Percentiles rank a stretch among this genome's conserved stretches.
Conservation (phyloP, 64 coral and sea anemone genomes). For the Anthopleura sola region DNA sequence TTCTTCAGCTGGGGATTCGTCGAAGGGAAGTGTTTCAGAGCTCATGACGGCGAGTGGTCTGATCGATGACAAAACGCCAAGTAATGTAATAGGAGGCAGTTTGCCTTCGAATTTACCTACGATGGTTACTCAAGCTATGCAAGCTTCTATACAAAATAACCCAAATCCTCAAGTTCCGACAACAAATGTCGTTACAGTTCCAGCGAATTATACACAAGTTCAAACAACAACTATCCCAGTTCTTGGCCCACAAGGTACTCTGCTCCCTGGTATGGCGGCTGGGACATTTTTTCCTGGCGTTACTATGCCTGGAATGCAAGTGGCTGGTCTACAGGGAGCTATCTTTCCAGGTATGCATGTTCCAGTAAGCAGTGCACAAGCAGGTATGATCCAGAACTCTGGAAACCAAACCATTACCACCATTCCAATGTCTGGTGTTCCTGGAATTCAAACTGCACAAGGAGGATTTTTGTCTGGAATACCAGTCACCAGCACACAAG, state of each 20-base stretch:
- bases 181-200: constrained; percentile 35
- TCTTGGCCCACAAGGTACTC: constrained; percentile 43
- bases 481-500: constrained; percentile 17
- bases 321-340: constrained; percentile 40
- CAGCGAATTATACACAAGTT: background rate
- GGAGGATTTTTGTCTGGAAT: constrained; percentile 44
- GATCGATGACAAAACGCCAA: constrained; percentile 20
- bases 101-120: background rate
- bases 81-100: background rate
- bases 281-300: constrained; percentile 70
- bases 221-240: constrained; percentile 15
- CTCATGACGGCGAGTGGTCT: constrained; percentile 5
- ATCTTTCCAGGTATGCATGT: constrained; percentile 69
- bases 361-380: constrained; percentile 44
- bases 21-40: constrained; percentile 32
- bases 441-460: constrained; percentile 43
- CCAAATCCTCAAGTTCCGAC: constrained; percentile 37
- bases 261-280: constrained; percentile 55
- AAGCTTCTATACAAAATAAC: constrained; percentile 6
- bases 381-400: background rate
- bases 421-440: constrained; percentile 44
- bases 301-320: constrained; percentile 83
- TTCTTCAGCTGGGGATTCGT: background rate
- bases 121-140: background rate
- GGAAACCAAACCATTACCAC: constrained; percentile 31